Evolutionary conservation across 2,888 invertebrate genomes (phyloP), one percentile per base, ranked within the genome.

Genomic region (Noctua pronuba): DNA sequence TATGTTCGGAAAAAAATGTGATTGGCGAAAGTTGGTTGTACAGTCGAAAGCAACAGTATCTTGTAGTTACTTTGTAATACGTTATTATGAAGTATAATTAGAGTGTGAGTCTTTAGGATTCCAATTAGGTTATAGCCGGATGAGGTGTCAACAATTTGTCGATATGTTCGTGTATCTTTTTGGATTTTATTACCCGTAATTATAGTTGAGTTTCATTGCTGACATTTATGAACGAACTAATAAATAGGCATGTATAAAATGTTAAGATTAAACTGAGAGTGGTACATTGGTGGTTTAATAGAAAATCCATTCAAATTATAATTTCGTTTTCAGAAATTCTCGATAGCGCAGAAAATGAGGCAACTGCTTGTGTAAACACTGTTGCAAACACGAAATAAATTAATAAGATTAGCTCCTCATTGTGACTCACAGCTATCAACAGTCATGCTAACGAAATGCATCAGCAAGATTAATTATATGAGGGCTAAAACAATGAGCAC

Each of bases 21-120:
- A 72, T 72, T 52, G 79, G 86, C 74, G 88, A 88, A 88, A 88
- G 88, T 87, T 86, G 38, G 88, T 87, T 86, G 38, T 67, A 4
- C 16, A 52, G 41, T 64, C 49, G 86, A 81, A 84, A 87, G 85
- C 79, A 80, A 77, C 52, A 69, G 62, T 83, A 38, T 74, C 41
- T 70, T 75, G 24, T 62, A 49, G 66, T 69, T 52, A 58, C 10
- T 67, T 38, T 49, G 49, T 74, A 70, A 46, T 65, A 71, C 55
- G 71, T 75, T 7, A 77, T 83, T 79, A 70, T 62, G 38, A 41
- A 21, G 38, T 66, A 46, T 65, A 66, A 78, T 69, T 82, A 68
- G 28, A 46, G 13, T 41, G n/a, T 13, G 67, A 11, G 71, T 52
- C 41, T 41, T 65, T 52, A 55, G 16, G 13, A 76, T 76, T 70